Percentiles rank a stretch among this genome's conserved stretches.
Evolutionary conservation across 2,113 vertebrate species (phyloP).

Genomic region (Psittacus erithacus): DNA sequence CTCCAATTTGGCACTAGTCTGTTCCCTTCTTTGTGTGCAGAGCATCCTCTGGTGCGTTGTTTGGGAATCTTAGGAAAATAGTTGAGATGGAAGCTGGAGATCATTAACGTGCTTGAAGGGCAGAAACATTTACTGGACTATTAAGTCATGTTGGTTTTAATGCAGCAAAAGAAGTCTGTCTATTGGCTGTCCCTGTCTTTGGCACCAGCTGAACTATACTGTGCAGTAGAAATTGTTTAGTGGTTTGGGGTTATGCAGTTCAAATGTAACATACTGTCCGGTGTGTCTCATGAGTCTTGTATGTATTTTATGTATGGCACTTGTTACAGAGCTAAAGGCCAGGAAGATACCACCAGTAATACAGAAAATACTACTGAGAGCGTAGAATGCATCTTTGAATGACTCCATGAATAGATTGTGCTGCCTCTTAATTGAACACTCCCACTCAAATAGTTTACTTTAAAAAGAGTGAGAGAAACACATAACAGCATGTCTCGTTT

Average conservation of each 20-base stretch:
- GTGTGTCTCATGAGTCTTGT: not conserved
- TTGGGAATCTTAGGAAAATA: not conserved
- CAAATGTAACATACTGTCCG: not conserved
- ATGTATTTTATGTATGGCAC: not conserved
- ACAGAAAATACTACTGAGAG: not conserved
- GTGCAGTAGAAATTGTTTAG: not conserved
- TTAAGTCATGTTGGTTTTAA: not conserved
- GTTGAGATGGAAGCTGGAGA: not conserved
- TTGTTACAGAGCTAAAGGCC: not conserved
- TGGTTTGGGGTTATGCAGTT: not conserved
- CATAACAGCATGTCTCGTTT: not conserved
- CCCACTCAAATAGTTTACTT: not conserved
- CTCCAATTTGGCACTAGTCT: not conserved
- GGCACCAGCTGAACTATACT: not conserved
- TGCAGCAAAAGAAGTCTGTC: not conserved
- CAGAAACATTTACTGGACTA: not conserved
- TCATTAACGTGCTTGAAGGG: not conserved
- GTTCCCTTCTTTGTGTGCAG: not conserved
- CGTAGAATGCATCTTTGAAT: not conserved
- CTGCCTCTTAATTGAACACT: not conserved
- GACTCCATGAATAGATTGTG: not conserved
- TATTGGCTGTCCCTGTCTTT: not conserved
- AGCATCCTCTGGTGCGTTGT: not conserved
- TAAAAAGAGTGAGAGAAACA: not conserved
- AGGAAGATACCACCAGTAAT: not conserved